phyloP scores from a whole-genome alignment of 2,888 invertebrate species.

The Agrotis clavis region DNA sequence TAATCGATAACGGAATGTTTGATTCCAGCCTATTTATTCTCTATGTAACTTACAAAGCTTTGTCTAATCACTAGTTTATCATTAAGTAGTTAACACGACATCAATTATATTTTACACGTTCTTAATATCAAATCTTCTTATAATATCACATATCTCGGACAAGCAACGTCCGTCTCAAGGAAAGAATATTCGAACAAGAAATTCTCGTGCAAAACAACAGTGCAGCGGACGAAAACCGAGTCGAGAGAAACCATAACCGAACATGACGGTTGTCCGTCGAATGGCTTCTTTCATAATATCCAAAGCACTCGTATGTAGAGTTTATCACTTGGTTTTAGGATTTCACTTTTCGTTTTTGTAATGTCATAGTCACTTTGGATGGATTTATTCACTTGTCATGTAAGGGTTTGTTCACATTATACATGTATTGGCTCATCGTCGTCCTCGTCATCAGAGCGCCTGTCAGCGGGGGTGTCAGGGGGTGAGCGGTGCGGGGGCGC shows the following conservation, averaged over 20 bases:
- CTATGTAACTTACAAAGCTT: slow-evolving; percentile 82
- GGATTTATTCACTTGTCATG: slow-evolving; percentile 44
- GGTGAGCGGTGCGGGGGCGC: slow-evolving; percentile 89
- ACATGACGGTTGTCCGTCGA: slow-evolving; percentile 59
- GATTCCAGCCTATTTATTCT: slow-evolving; percentile 69
- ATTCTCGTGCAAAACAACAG: slow-evolving; percentile 60
- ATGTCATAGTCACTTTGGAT: slow-evolving; percentile 53
- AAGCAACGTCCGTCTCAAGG: slow-evolving; percentile 72
- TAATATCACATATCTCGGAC: slow-evolving; percentile 89
- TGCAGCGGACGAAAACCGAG: slow-evolving; percentile 50
- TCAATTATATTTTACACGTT: slow-evolving; percentile 85
- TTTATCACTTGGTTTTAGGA: slow-evolving; percentile 51
- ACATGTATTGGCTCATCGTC: slow-evolving; percentile 93
- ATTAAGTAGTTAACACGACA: slow-evolving; percentile 83
- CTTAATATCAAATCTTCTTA: slow-evolving; percentile 84
- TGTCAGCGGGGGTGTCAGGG: slow-evolving; percentile 82
- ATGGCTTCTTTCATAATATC: slow-evolving; percentile 60
- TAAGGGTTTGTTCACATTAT: slow-evolving; percentile 74
- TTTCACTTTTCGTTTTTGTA: slow-evolving; percentile 54
- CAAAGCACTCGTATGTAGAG: slow-evolving; percentile 51
- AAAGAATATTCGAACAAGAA: slow-evolving; percentile 59
- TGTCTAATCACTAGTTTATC: slow-evolving; percentile 75
- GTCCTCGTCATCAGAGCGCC: slow-evolving; percentile 89
- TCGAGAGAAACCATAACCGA: slow-evolving; percentile 56
- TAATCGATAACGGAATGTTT: slow-evolving; percentile 73